A percentile compares a stretch with the other conserved stretches of the same genome.
Evolutionary conservation across 2,888 invertebrate species (phyloP).

Genomic region (Caenorhabditis sp.): DNA sequence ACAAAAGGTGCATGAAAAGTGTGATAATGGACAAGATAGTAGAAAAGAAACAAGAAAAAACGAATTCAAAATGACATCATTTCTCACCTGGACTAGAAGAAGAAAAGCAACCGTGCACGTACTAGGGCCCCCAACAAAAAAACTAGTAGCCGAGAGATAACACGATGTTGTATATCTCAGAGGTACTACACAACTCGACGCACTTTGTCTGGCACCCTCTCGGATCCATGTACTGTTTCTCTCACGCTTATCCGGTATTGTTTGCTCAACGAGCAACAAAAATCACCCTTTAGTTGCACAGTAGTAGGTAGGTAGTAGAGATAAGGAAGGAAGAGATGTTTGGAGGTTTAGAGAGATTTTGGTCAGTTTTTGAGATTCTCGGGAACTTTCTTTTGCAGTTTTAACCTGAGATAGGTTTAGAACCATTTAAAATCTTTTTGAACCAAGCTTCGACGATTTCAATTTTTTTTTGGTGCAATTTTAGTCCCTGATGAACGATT

Average conservation of each 20-base stretch:
- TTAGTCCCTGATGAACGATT: background rate
- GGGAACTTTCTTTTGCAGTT: background rate
- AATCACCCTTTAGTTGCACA: slow-evolving; percentile 35
- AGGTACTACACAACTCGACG: slow-evolving; percentile 5
- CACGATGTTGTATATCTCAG: background rate
- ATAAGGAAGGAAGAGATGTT: slow-evolving; percentile 1
- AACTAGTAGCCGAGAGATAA: slow-evolving; percentile 14
- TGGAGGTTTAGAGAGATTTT: slow-evolving; percentile 12
- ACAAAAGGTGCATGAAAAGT: background rate
- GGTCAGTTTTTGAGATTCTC: slow-evolving; percentile 21
- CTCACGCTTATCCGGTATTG: background rate
- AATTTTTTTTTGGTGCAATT: too few relatives aligned
- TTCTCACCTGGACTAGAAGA: too few relatives aligned
- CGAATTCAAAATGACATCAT: too few relatives aligned
- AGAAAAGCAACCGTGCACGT: too few relatives aligned
- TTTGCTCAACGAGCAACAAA: slow-evolving; percentile 25
- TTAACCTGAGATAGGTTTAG: background rate
- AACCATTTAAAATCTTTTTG: background rate
- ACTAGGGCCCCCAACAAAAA: background rate
- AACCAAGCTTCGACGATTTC: too few relatives aligned
- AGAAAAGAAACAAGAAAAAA: too few relatives aligned
- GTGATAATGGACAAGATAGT: too few relatives aligned
- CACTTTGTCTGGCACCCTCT: background rate
- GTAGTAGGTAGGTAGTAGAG: slow-evolving; percentile 1
- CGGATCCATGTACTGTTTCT: background rate